phyloP scores from a whole-genome alignment of 2,797 vertebrate species.

The Halcyon smyrnensis region DNA sequence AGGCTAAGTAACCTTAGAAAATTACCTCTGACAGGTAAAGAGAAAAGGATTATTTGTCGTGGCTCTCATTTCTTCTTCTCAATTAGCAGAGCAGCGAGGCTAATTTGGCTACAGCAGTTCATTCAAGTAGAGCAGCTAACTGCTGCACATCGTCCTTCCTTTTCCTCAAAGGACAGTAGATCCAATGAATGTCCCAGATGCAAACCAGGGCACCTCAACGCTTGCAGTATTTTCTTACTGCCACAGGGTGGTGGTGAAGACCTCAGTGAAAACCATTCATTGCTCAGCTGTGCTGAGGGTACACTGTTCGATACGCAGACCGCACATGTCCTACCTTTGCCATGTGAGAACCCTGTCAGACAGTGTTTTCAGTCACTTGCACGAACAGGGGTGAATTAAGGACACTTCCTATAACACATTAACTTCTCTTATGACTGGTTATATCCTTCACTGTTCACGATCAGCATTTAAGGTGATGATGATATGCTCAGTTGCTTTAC shows the following conservation, averaged over 20 bases:
- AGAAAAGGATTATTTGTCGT: neutral
- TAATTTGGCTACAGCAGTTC: neutral
- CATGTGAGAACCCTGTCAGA: neutral
- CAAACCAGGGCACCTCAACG: neutral
- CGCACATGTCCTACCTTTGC: neutral
- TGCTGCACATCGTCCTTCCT: neutral
- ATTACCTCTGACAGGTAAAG: neutral
- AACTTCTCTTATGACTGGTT: neutral
- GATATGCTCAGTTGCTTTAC: neutral
- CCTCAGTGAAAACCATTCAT: neutral
- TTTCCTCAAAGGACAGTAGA: accelerated
- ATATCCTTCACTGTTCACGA: neutral
- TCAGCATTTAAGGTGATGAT: neutral
- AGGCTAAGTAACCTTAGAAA: neutral
- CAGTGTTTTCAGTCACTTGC: neutral
- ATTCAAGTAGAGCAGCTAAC: neutral
- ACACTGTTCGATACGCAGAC: accelerated
- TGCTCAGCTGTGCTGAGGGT: neutral
- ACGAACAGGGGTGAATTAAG: neutral
- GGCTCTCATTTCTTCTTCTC: neutral
- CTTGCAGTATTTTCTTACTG: neutral
- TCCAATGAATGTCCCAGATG: accelerated
- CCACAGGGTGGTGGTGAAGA: slow-evolving; percentile 43
- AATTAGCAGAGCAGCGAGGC: neutral
- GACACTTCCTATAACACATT: neutral